Conservation (phyloP, 2,113 vertebrate species). For the Anas platyrhynchos region DNA sequence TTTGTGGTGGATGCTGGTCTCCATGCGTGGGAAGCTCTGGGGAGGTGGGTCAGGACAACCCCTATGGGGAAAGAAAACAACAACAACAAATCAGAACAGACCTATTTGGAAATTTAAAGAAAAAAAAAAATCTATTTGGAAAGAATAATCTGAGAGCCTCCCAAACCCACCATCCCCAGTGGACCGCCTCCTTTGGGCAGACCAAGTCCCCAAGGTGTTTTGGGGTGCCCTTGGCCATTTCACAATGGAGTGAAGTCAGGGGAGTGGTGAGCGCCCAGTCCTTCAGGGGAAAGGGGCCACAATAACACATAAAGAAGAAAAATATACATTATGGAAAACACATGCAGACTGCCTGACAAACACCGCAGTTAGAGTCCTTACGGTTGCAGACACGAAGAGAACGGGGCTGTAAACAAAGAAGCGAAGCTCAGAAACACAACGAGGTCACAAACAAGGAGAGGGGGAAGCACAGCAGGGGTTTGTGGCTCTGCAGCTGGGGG, state of each 20-base stretch:
- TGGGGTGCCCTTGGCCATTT: not conserved
- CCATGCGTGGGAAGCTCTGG: not conserved
- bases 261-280: not conserved
- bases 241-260: not conserved
- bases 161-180: accelerated
- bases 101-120: not conserved
- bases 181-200: not conserved
- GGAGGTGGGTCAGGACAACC: not conserved
- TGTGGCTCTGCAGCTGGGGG: not conserved
- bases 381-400: not conserved
- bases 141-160: not conserved
- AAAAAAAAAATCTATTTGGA: not conserved
- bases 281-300: not conserved
- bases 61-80: not conserved
- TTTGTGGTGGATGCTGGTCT: not conserved
- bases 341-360: not conserved
- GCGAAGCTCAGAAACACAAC: not conserved
- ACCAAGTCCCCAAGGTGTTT: not conserved
- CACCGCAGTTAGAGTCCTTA: not conserved
- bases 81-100: not conserved
- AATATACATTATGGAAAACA: not conserved
- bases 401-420: not conserved
- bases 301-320: not conserved
- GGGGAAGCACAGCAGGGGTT: not conserved
- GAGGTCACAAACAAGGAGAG: not conserved